Evolutionary conservation across 2,113 vertebrate genomes (phyloP), one percentile per base, ranked within the genome.

Genomic region (Hystrix brachyura): DNA sequence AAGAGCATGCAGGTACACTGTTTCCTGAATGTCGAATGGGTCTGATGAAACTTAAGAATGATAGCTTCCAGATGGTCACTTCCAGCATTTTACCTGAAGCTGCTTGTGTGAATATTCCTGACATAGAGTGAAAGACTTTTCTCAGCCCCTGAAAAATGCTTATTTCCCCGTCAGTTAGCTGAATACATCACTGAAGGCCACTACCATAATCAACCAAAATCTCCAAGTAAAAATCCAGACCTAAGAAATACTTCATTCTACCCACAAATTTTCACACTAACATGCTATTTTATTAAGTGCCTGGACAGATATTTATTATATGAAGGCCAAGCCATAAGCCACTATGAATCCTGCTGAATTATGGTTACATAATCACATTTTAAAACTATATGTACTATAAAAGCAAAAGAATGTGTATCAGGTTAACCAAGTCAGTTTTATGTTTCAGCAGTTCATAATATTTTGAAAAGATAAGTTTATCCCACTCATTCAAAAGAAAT

Each of bases 41-140:
- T 82, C 25, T 97, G 94, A 92, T 15, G 43, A 91, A 82, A 97
- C 83, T 48, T 57, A 96, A 92, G n/a, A 88, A 92, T 84, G 69
- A 97, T n/a, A 91, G 78, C 51, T 91, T 93, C 69, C 7, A 62
- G 78, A 95, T 4, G 92, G 67, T 79, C 17, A 34, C 4, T 48
- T 38, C 46, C 2, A 84, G 71, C 92, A 90, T 83, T 96, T 96
- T 87, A 86, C 62, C n/a, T 32, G 57, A 62, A 93, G 34, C 1
- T 57, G 53, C 34, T 97, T 96, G 92, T 96, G 27, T 65, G 34
- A 86, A 43, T 71, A 11, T 5, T 38, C 14, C 38, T 92, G 84
- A 81, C 81, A 97, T 14, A 43, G 51, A 88, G 60, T 34, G n/a
- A 34, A n/a, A 72, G 64, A 86, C 1, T 74, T 0, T 0, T 86